phyloP scores from a whole-genome alignment of 2,797 vertebrate genomes.

The Lacerta agilis region DNA sequence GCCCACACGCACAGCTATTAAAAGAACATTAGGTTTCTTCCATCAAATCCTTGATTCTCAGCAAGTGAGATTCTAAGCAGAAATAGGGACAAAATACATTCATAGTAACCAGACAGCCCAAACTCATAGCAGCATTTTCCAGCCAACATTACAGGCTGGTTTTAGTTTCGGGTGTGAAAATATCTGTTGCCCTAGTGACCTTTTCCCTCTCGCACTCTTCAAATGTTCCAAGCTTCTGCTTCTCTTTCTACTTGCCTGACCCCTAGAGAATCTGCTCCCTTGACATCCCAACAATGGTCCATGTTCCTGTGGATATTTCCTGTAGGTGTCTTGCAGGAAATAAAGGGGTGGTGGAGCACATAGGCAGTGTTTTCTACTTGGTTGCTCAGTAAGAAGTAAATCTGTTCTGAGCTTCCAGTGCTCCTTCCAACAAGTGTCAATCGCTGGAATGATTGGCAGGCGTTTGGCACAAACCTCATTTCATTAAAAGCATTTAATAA shows the following conservation, averaged over 20 bases:
- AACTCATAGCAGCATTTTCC: neutral
- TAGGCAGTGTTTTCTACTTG: neutral
- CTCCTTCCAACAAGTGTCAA: neutral
- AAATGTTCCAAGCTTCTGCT: neutral
- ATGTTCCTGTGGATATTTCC: neutral
- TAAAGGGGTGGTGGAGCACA: too few relatives aligned
- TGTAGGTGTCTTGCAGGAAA: too few relatives aligned
- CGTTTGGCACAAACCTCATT: neutral
- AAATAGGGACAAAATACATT: too few relatives aligned
- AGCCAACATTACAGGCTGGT: neutral
- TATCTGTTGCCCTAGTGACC: neutral
- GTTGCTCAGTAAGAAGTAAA: neutral
- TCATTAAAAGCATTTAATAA: neutral
- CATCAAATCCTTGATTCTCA: too few relatives aligned
- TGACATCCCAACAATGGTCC: neutral
- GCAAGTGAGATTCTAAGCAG: too few relatives aligned
- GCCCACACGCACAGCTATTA: too few relatives aligned
- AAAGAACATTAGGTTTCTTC: too few relatives aligned
- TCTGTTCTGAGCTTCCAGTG: neutral
- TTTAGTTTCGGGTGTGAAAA: neutral
- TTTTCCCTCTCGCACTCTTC: neutral
- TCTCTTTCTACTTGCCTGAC: neutral
- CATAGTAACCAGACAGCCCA: too few relatives aligned
- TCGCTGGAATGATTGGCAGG: neutral
- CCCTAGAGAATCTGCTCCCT: neutral